A percentile compares a stretch with the other conserved stretches of the same genome.
phyloP scores from a whole-genome alignment of 1,140 invertebrate genomes.

The Oedothorax gibbosus region DNA sequence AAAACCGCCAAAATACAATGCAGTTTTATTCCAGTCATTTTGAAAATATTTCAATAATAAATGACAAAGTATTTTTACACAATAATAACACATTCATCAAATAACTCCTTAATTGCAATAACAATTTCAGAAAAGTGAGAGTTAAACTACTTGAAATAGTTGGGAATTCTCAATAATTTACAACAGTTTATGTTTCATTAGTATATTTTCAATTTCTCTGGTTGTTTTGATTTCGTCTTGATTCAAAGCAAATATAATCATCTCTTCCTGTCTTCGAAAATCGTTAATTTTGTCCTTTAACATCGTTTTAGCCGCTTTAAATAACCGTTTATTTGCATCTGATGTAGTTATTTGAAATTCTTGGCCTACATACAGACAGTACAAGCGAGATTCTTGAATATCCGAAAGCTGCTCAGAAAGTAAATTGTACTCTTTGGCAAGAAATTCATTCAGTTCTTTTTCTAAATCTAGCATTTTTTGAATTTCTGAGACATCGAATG shows the following conservation, averaged over 20 bases:
- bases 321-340: not conserved
- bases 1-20: too few species aligned
- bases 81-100: too few species aligned
- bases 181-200: slow-evolving; percentile 8
- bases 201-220: slow-evolving; percentile 17
- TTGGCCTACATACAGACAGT: not conserved
- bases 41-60: too few species aligned
- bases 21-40: too few species aligned
- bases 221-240: slow-evolving; percentile 18
- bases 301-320: slow-evolving; percentile 23
- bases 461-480: not conserved
- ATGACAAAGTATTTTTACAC: too few species aligned
- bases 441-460: slow-evolving; percentile 3
- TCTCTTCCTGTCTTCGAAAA: slow-evolving; percentile 9
- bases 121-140: not conserved
- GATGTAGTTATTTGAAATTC: not conserved
- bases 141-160: not conserved
- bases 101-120: not conserved
- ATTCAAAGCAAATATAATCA: slow-evolving; percentile 28
- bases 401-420: slow-evolving; percentile 16
- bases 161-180: not conserved
- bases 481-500: not conserved
- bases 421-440: slow-evolving; percentile 23
- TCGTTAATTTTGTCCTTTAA: not conserved
- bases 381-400: slow-evolving; percentile 7